Evolutionary conservation across 2,888 invertebrate species (phyloP), one percentile per base, ranked within the genome.

Genomic region (Lochmaea crataegi): DNA sequence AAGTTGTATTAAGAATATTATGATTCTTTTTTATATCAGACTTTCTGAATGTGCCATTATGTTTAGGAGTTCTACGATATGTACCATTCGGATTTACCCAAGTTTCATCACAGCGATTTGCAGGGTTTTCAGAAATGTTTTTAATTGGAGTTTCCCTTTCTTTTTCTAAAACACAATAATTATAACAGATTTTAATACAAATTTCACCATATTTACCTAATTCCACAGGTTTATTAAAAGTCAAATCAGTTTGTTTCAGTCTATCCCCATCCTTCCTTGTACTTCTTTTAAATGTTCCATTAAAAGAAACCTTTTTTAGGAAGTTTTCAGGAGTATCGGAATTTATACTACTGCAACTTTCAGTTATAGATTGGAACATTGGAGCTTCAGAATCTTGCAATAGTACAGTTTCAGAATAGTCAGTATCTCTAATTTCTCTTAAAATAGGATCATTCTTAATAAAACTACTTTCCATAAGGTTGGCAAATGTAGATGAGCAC

Each of bases 401-500:
- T 57, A 86, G 76, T 67, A 84, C 81, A 51, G 80, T 81, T 67
- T 83, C 82, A 3, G 85, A 84, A 77, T 82, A 86, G 76, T 86
- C 86, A 5, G 85, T 83, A 78, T 86, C 86, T 18, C 86, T 79
- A 65, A 87, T 86, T 78, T 86, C 86, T 64, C 86, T 82, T 67
- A 87, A 78, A 16, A 84, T 80, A 16, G 87, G 86, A 81, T 87
- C 86, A 70, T 86, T 86, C 73, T 85, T 85, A 53, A 87, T 87
- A 64, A 83, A 84, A 77, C 86, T 86, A 72, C 82, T 86, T 64
- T 87, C 87, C 86, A 87, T 87, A 48, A 87, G 79, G 77, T 85
- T 87, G n/a, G 86, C 84, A 77, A 87, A 87, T 5, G 86, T 87
- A 10, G 87, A 86, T 18, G 87, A 87, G 80, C 86, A 87, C 83